phyloP scores from a whole-genome alignment of 2,888 invertebrate species.

The Phengaris arion region DNA sequence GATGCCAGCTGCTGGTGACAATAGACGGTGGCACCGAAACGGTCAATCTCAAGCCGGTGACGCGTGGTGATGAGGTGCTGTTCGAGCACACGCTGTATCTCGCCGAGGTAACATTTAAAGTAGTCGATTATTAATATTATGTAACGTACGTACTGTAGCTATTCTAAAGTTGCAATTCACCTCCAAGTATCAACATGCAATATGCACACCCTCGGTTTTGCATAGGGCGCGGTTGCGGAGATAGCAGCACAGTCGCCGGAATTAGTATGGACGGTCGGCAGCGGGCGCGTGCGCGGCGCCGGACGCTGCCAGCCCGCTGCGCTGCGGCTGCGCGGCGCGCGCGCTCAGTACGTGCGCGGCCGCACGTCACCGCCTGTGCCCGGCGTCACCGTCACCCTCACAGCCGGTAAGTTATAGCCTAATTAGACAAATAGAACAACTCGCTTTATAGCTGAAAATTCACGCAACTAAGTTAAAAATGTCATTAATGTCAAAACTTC shows the following conservation, averaged over 20 bases:
- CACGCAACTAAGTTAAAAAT: too few species aligned
- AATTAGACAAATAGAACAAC: too few species aligned
- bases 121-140: too few species aligned
- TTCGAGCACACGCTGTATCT: constrained; percentile 65
- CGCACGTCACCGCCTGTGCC: constrained; percentile 81
- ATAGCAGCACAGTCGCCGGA: constrained; percentile 85
- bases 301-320: constrained; percentile 76
- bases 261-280: constrained; percentile 86
- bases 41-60: constrained; percentile 34
- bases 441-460: too few species aligned
- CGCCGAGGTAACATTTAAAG: constrained; percentile 54
- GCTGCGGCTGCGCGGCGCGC: constrained; percentile 83
- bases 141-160: neutral
- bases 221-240: constrained; percentile 64
- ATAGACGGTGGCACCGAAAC: constrained; percentile 42
- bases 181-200: neutral
- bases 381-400: constrained; percentile 78
- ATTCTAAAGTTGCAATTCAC: neutral
- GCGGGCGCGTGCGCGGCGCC: constrained; percentile 84
- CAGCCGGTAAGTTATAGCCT: constrained; percentile 28
- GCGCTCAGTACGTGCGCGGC: constrained; percentile 84
- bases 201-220: neutral
- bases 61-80: constrained; percentile 47
- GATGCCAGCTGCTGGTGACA: constrained; percentile 65
- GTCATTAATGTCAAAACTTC: too few species aligned